Conservation (phyloP, 1,140 invertebrate species). For the Carposina sasakii region DNA sequence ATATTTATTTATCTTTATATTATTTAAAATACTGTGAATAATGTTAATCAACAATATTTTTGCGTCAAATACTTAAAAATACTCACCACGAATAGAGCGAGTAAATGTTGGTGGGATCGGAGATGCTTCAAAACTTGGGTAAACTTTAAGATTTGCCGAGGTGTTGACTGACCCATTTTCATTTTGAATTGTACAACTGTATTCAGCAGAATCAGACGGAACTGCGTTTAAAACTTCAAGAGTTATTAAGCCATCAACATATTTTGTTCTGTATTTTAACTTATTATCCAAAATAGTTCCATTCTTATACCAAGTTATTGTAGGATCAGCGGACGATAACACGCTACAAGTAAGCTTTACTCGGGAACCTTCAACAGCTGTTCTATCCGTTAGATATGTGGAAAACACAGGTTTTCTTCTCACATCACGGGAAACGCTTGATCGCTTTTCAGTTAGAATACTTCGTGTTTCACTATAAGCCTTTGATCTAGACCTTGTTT, state of each 20-base stretch:
- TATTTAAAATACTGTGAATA: too few species aligned
- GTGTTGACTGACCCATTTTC: slow-evolving; percentile 80
- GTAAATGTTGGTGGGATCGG: slow-evolving; percentile 81
- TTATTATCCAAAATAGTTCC: slow-evolving; percentile 73
- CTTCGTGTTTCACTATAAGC: slow-evolving; percentile 42
- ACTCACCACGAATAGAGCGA: slow-evolving; percentile 79
- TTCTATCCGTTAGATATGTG: slow-evolving; percentile 84
- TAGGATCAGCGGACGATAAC: slow-evolving; percentile 85
- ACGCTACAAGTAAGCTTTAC: slow-evolving; percentile 90
- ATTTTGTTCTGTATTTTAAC: slow-evolving; percentile 74
- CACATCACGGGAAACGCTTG: slow-evolving; percentile 50
- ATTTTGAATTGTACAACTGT: slow-evolving; percentile 83
- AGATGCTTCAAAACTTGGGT: slow-evolving; percentile 79
- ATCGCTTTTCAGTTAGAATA: slow-evolving; percentile 44
- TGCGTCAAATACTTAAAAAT: too few species aligned
- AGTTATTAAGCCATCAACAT: slow-evolving; percentile 79
- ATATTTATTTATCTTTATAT: too few species aligned
- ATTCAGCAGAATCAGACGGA: slow-evolving; percentile 80
- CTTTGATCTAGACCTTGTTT: slow-evolving; percentile 36
- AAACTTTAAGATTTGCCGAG: slow-evolving; percentile 81
- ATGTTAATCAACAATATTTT: too few species aligned
- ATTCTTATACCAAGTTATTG: slow-evolving; percentile 89
- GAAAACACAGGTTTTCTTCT: slow-evolving; percentile 86
- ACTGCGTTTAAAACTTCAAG: slow-evolving; percentile 81
- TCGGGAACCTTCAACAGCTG: slow-evolving; percentile 80